A percentile compares a stretch with the other conserved stretches of the same genome.
Evolutionary conservation across 2,113 vertebrate species (phyloP).

Genomic region (Chinchilla lanigera): DNA sequence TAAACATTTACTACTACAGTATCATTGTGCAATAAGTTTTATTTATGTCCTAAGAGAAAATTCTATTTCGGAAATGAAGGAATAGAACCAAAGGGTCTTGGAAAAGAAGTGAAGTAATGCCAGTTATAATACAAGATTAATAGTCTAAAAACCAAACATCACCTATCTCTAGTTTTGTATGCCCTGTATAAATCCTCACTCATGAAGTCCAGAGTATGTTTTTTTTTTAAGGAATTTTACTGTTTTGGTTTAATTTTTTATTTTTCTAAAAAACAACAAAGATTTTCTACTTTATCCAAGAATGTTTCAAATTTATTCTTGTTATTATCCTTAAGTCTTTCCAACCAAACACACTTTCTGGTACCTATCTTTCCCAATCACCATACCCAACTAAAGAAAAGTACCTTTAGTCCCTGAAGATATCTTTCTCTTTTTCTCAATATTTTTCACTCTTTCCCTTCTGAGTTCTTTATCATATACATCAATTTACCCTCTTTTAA

Average conservation of each 20-base stretch:
- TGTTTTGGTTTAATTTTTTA: conserved; percentile 23
- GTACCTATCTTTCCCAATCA: neutral
- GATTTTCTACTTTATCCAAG: neutral
- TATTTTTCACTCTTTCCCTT: neutral
- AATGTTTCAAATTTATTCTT: neutral
- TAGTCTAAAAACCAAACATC: neutral
- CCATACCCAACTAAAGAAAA: neutral
- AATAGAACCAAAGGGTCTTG: neutral
- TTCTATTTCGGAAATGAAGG: neutral
- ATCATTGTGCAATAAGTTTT: neutral
- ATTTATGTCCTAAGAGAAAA: conserved; percentile 1
- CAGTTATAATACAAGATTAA: neutral
- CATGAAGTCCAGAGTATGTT: neutral
- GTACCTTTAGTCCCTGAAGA: too few species aligned
- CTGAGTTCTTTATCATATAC: neutral
- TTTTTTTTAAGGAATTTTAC: neutral
- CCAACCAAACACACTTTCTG: neutral
- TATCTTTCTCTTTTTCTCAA: neutral
- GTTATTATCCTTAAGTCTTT: neutral
- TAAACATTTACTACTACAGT: too few species aligned
- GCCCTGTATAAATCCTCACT: neutral
- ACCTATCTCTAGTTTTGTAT: neutral
- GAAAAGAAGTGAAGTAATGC: neutral
- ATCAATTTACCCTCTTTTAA: neutral
- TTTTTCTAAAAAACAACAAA: conserved; percentile 23